Base-by-base conservation (phyloP, 2,888 invertebrate species). In the Leucania comma region DNA sequence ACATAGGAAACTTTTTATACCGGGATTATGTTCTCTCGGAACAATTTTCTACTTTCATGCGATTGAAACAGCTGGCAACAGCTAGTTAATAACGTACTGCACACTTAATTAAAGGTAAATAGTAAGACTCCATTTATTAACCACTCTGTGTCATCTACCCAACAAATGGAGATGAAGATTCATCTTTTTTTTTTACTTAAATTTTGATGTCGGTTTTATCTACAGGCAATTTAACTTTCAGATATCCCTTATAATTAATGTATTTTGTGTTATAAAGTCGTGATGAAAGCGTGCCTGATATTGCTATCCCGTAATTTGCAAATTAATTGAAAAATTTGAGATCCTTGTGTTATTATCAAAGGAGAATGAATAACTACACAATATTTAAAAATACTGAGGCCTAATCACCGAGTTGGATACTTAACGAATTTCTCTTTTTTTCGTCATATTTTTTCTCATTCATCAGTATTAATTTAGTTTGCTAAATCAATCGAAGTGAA, bases 161-260 rank as follows among this genome's bases (percentile, higher is more conserved):
- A 46, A 50, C 48, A 68, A 76, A 76, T 63, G 42, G 24, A 73
- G 71, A 80, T 64, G 56, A 76, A 83, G 68, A 72, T 71, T 83
- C 68, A 70, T 66, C 42, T 71, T 68, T 83, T 71, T 68, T 83
- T 81, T 80, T 81, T 70, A 48, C 59, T 50, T 24, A 32, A 57
- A 75, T 53, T 70, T 70, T 66, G 64, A 80, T 58, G 68, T 64
- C 61, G 42, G 42, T 83, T 70, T 70, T 68, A 81, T 72, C 65
- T 66, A 60, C 46, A 17, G 29, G 53, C 54, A 48, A 72, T 82
- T 79, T 75, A 78, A 82, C 63, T 69, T 66, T 70, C n/a, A 42
- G 38, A 58, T 65, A 29, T 58, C 38, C 29, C 57, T 61, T 70
- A 68, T 65, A 62, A 78, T 59, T 53, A 42, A 62, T 75, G 38